Percentiles rank a stretch among this genome's conserved stretches.
phyloP scores from a whole-genome alignment of 1,140 invertebrate genomes.

The Drosophila jambulina region DNA sequence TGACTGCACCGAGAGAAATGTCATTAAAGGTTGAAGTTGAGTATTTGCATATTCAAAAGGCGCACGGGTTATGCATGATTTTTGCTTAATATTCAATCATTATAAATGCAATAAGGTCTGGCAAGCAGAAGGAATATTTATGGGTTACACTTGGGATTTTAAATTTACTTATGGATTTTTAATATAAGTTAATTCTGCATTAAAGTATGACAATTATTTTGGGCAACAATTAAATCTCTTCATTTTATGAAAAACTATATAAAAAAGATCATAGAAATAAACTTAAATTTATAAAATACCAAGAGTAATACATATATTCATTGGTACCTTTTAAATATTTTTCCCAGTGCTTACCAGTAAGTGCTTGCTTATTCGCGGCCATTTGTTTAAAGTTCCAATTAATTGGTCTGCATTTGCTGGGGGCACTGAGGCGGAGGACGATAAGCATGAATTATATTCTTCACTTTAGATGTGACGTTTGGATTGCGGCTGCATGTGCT shows the following conservation, averaged over 20 bases:
- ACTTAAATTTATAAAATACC: background rate
- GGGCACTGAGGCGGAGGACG: constrained; percentile 32
- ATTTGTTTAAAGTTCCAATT: constrained; percentile 59
- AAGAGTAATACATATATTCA: too few relatives aligned
- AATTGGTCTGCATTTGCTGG: constrained; percentile 51
- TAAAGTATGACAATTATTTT: too few relatives aligned
- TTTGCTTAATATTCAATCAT: background rate
- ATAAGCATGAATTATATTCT: constrained; percentile 51
- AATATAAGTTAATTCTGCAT: too few relatives aligned
- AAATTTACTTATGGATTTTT: too few relatives aligned
- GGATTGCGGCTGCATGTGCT: constrained; percentile 21
- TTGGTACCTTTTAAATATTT: background rate
- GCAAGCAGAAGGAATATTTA: background rate
- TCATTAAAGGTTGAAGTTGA: background rate
- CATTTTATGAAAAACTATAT: too few relatives aligned
- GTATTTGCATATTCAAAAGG: constrained; percentile 8
- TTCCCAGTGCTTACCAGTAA: constrained; percentile 4
- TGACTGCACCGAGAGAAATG: constrained; percentile 37
- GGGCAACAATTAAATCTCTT: too few relatives aligned
- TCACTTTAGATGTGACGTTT: constrained; percentile 29
- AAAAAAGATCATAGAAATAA: background rate
- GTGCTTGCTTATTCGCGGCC: constrained; percentile 44
- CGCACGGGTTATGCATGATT: background rate
- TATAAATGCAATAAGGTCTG: background rate
- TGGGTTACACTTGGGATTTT: too few relatives aligned